phyloP scores from a whole-genome alignment of 2,888 invertebrate species.

The Agonopterix subpropinquella region DNA sequence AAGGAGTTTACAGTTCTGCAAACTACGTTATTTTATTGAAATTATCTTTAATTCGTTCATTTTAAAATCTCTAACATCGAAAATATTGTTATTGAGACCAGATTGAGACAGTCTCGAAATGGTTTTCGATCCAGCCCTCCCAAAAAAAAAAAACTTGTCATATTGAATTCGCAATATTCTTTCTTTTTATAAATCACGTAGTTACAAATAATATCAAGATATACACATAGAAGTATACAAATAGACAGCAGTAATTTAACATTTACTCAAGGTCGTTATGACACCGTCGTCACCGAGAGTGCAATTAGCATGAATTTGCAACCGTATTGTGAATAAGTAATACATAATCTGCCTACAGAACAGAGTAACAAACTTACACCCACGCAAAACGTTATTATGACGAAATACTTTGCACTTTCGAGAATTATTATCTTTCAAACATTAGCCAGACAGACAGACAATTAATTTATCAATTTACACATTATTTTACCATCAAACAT shows the following conservation, averaged over 20 bases:
- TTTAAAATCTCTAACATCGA: too few relatives aligned
- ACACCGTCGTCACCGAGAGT: conserved; percentile 27
- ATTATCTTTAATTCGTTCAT: too few relatives aligned
- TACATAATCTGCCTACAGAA: conserved; percentile 19
- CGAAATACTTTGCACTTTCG: conserved; percentile 32
- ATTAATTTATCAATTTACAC: neutral
- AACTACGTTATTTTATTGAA: too few relatives aligned
- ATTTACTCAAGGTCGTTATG: conserved; percentile 35
- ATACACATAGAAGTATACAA: neutral
- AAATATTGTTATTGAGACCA: too few relatives aligned
- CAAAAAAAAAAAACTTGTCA: too few relatives aligned
- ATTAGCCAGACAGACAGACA: neutral
- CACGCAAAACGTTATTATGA: conserved; percentile 26
- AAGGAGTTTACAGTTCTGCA: too few relatives aligned
- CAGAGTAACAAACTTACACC: conserved; percentile 26
- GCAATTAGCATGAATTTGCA: conserved; percentile 47
- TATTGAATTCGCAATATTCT: too few relatives aligned
- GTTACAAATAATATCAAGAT: neutral
- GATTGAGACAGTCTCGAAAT: too few relatives aligned
- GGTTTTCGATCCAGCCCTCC: too few relatives aligned
- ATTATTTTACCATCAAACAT: too few relatives aligned
- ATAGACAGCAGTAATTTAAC: conserved; percentile 20
- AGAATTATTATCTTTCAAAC: conserved; percentile 4
- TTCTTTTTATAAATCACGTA: too few relatives aligned
- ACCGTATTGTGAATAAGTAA: conserved; percentile 35